Conservation (phyloP, 2,797 vertebrate species). For the Helarctos malayanus region DNA sequence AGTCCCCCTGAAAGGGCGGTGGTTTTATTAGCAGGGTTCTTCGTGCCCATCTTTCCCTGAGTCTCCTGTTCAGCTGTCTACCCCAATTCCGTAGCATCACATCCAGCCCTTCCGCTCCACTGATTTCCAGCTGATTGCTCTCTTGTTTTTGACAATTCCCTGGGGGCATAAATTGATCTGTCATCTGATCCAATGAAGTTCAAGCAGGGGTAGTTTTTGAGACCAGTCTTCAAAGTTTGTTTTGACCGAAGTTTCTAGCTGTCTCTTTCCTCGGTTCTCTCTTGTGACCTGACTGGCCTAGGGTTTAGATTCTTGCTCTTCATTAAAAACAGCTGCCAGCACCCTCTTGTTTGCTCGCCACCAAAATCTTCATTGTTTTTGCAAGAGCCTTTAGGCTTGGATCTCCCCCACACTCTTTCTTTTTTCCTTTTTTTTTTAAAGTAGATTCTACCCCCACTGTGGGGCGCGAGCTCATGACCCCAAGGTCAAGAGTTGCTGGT, state of each 20-base stretch:
- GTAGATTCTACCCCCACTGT: background rate
- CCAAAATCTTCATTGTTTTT: conserved; percentile 28
- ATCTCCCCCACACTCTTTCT: background rate
- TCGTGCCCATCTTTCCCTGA: background rate
- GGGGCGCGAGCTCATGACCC: background rate
- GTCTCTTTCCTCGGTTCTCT: background rate
- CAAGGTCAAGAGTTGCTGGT: background rate
- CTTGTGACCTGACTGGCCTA: background rate
- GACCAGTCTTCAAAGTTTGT: background rate
- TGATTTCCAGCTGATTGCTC: background rate
- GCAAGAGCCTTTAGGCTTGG: background rate
- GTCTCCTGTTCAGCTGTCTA: background rate
- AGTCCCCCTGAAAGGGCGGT: background rate
- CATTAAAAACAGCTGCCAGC: background rate
- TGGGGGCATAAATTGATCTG: background rate
- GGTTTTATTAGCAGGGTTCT: background rate
- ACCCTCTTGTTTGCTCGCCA: conserved; percentile 8
- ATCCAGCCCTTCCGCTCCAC: background rate
- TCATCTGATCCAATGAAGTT: background rate
- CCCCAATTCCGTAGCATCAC: background rate
- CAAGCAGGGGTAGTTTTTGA: background rate
- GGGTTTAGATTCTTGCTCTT: background rate
- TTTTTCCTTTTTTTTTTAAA: background rate
- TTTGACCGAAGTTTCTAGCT: background rate
- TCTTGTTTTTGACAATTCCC: background rate